These are phyloP conservation scores for Drosophila miranda DNA, from an alignment of 1,140 invertebrate genomes.

Conservation along the genomic window DNA sequence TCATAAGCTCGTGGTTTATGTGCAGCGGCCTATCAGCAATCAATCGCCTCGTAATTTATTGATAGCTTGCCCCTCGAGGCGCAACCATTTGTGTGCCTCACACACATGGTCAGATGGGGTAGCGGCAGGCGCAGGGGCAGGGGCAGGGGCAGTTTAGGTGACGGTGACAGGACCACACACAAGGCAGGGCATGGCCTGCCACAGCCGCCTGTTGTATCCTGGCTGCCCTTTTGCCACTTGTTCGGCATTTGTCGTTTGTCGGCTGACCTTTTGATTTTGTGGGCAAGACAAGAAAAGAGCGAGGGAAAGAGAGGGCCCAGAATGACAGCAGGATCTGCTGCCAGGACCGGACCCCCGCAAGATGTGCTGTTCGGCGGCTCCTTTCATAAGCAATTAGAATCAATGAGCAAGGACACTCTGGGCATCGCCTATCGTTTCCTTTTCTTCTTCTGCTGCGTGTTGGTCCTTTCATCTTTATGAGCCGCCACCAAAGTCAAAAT, in stretches of 20 bases:
- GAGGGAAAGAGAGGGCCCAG: constrained; percentile 9
- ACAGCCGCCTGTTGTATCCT: constrained; percentile 14
- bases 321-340: constrained; percentile 42
- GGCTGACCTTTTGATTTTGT: constrained; percentile 53
- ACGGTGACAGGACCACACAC: constrained; percentile 44
- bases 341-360: constrained; percentile 20
- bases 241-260: constrained; percentile 51
- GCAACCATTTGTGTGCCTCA: constrained; percentile 21
- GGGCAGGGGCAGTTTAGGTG: constrained; percentile 21
- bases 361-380: constrained; percentile 32
- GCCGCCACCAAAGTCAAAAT: constrained; percentile 64
- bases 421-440: constrained; percentile 8
- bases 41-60: constrained; percentile 73
- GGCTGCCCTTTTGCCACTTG: constrained; percentile 54
- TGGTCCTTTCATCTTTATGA: constrained; percentile 38
- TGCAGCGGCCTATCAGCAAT: constrained; percentile 73
- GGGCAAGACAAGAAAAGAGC: constrained; percentile 2
- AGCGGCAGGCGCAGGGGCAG: constrained; percentile 17
- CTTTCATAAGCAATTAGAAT: constrained; percentile 73
- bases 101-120: constrained; percentile 25
- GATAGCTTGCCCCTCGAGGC: constrained; percentile 37
- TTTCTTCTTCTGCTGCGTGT: constrained; percentile 36
- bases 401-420: constrained; percentile 74
- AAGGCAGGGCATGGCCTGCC: constrained; percentile 6
- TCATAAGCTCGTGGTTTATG: constrained; percentile 75